Evolutionary conservation across 2,797 vertebrate species (phyloP), one percentile per base, ranked within the genome.

Genomic region (Onychomys torridus): DNA sequence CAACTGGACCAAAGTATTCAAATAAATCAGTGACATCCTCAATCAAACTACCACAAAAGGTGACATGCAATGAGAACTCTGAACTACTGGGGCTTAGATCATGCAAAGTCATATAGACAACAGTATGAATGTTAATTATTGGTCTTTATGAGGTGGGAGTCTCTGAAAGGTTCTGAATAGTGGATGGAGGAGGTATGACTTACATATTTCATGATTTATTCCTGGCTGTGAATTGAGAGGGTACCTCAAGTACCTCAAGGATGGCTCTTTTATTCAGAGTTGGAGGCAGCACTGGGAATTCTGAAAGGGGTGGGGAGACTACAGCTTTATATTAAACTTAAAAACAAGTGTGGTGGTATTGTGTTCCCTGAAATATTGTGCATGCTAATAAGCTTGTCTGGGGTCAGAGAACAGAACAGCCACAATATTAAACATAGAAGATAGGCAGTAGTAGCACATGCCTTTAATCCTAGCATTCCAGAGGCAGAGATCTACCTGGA

Each of bases 31-130:
- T 32, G 32, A 67, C 43, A n/a, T n/a, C 49, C 61, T 65, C 10
- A 34, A 65, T 49, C 29, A 67, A 67, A 67, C 43, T 12, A 67
- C 43, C 16, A 34, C 63, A 49, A 85, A 25, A 6, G 46, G 23
- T 67, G 19, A 6, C 14, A 49, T 67, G 19, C 3, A 1, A 3
- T n/a, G 32, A 69, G 19, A 8, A 63, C 27, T 88, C 10, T 83
- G 43, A 73, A 63, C 27, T n/a, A 34, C 27, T 5, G 11, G 40
- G 23, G 5, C n/a, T 14, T 1, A 4, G 23, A 11, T 87, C 40
- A 17, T 6, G 0, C 1, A n/a, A 13, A 9, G 29, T 19, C 8
- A 49, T 40, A 3, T 14, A 40, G 23, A 25, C 16, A n/a, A 34
- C 14, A 1, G 1, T 19, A 25, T 59, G 34, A 90, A 85, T 43